Percentiles rank a stretch among this genome's conserved stretches.
phyloP scores from a whole-genome alignment of 2,888 invertebrate species.

The Phymatocera aterrima region DNA sequence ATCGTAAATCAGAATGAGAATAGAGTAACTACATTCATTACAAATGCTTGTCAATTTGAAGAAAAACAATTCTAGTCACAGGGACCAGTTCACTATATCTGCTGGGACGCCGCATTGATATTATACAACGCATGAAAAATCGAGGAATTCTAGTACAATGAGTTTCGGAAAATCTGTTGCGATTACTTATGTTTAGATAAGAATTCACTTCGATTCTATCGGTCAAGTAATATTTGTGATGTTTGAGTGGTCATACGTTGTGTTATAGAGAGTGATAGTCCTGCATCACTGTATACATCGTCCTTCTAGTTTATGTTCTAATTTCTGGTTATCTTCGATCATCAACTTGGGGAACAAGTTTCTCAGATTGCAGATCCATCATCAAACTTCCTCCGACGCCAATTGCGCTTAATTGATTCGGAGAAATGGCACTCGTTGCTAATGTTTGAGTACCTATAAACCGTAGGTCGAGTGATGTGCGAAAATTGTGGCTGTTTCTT shows the following conservation, averaged over 20 bases:
- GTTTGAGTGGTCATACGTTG: too few species aligned
- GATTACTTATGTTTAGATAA: too few species aligned
- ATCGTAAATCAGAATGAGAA: too few species aligned
- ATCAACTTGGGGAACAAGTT: neutral
- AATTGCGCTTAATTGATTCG: slow-evolving; percentile 2
- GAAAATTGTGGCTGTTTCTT: neutral
- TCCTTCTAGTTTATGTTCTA: neutral
- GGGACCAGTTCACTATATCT: too few species aligned
- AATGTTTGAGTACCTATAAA: slow-evolving; percentile 18
- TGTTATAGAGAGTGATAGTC: neutral
- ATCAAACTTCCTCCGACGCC: neutral
- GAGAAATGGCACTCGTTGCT: slow-evolving; percentile 15
- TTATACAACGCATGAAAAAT: too few species aligned
- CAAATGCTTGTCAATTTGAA: too few species aligned
- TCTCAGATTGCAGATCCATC: neutral
- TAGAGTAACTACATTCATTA: too few species aligned
- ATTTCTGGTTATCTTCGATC: neutral
- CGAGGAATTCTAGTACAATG: too few species aligned
- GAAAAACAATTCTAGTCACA: too few species aligned
- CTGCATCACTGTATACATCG: neutral
- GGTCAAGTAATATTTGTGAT: too few species aligned
- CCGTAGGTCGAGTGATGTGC: neutral
- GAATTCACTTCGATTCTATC: neutral
- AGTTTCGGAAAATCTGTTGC: too few species aligned
- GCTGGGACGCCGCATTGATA: too few species aligned